Evolutionary conservation across 2,888 invertebrate species (phyloP).

Genomic region (Callosobruchus maculatus): DNA sequence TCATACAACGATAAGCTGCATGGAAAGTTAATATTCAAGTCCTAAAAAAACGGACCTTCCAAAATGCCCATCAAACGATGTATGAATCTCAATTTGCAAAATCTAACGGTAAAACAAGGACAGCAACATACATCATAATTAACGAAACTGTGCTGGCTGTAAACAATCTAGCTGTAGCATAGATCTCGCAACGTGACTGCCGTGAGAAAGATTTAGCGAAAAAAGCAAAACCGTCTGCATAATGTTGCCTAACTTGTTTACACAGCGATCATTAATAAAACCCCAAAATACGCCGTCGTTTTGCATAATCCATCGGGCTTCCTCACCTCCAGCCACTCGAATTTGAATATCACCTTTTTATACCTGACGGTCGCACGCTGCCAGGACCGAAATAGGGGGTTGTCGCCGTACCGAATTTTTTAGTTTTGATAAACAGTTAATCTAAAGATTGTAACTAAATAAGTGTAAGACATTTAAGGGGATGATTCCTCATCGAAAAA

Average conservation of each 20-base stretch:
- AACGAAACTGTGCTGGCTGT: neutral
- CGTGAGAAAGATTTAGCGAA: conserved; percentile 14
- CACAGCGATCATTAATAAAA: conserved; percentile 22
- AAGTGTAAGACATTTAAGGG: too few relatives aligned
- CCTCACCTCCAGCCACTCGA: conserved; percentile 5
- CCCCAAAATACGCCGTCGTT: conserved; percentile 11
- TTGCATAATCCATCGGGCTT: conserved; percentile 16
- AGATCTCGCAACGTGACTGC: neutral
- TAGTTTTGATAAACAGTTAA: too few relatives aligned
- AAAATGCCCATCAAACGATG: too few relatives aligned
- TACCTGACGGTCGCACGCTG: conserved; percentile 11
- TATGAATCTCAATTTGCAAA: neutral
- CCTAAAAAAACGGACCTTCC: too few relatives aligned
- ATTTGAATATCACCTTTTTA: conserved; percentile 19
- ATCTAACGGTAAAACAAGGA: neutral
- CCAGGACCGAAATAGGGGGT: neutral
- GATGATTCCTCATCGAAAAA: too few relatives aligned
- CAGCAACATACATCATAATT: neutral
- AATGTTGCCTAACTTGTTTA: conserved; percentile 16
- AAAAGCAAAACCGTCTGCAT: conserved; percentile 11
- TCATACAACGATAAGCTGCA: too few relatives aligned
- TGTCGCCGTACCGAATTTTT: too few relatives aligned
- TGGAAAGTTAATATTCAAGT: too few relatives aligned
- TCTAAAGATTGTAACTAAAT: too few relatives aligned
- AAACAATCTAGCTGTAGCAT: neutral